Conservation (phyloP, 2,797 vertebrate species). For the Loris lydekkerianus region DNA sequence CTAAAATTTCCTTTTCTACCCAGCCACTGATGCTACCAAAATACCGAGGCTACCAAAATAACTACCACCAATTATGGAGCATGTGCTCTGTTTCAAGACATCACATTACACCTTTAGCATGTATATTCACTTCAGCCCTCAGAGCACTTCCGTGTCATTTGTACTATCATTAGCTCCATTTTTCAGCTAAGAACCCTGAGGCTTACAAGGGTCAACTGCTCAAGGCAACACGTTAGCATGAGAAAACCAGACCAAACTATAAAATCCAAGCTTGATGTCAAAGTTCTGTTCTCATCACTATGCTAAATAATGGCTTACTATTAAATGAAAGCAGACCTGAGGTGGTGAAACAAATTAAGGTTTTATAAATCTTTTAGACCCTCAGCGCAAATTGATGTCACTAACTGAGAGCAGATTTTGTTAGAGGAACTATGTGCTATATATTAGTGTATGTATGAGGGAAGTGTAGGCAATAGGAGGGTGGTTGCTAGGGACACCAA, state of each 20-base stretch:
- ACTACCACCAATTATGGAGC: conserved; percentile 16
- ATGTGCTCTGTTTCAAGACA: conserved; percentile 53
- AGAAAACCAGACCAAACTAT: background rate
- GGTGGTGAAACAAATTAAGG: background rate
- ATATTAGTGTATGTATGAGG: background rate
- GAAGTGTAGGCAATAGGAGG: background rate
- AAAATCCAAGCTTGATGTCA: conserved; percentile 17
- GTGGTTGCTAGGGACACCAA: conserved; percentile 43
- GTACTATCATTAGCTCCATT: conserved; percentile 6
- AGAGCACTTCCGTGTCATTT: background rate
- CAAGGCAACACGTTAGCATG: conserved; percentile 18
- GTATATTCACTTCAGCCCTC: background rate
- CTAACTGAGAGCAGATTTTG: conserved; percentile 33
- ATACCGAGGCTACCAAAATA: conserved; percentile 37
- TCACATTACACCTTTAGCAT: background rate
- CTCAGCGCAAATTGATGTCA: conserved; percentile 20
- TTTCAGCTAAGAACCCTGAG: conserved; percentile 57
- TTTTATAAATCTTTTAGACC: conserved; percentile 13
- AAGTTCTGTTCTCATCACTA: conserved; percentile 27
- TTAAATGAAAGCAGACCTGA: conserved; percentile 14
- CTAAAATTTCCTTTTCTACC: background rate
- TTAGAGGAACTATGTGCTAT: background rate
- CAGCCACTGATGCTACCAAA: conserved; percentile 25
- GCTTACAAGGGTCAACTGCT: background rate
- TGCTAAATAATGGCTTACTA: conserved; percentile 24